Conservation (phyloP, 2,797 vertebrate species). For the Natrix natrix region DNA sequence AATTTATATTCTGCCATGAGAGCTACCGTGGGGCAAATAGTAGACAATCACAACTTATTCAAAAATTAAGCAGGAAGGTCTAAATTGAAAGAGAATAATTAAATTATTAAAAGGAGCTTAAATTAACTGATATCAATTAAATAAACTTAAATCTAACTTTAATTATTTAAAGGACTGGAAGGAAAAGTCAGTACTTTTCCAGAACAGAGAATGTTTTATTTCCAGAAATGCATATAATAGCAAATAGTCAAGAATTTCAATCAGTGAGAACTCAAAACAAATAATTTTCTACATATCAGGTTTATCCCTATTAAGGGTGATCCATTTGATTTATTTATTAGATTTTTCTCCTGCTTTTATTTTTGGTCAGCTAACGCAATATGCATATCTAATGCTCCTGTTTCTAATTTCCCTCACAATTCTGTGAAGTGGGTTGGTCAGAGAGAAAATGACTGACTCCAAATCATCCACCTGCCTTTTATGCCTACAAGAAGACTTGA, state of each 20-base stretch:
- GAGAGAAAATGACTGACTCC: neutral
- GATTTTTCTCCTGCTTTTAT: neutral
- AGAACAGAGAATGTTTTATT: neutral
- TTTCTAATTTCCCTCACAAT: neutral
- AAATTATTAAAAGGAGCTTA: neutral
- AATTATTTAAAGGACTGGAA: neutral
- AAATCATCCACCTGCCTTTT: neutral
- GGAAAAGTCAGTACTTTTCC: neutral
- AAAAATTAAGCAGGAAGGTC: neutral
- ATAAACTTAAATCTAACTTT: neutral
- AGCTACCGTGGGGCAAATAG: neutral
- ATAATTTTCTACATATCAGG: neutral
- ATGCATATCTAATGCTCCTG: neutral
- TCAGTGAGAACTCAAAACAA: neutral
- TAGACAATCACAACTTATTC: neutral
- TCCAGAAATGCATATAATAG: neutral
- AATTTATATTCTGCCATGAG: accelerated
- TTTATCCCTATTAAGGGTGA: neutral
- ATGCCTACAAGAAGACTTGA: neutral
- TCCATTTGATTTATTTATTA: neutral
- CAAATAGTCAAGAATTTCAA: neutral
- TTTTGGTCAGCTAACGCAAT: neutral
- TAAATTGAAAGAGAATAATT: neutral
- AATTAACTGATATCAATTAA: neutral
- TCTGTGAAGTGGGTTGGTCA: neutral